Conservation (phyloP, 2,888 invertebrate species). For the Eupeodes latifasciatus region DNA sequence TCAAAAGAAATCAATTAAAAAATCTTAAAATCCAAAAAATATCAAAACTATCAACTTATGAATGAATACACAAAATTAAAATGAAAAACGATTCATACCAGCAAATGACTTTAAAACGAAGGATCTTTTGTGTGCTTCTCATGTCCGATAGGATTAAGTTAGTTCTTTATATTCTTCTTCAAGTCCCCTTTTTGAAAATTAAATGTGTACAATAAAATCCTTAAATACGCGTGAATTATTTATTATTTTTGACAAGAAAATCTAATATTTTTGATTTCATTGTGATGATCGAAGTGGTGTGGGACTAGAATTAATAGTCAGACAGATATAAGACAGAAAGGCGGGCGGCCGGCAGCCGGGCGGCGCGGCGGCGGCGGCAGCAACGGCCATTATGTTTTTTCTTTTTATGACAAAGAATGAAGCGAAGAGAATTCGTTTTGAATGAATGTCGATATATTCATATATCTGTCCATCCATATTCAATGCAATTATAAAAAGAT, state of each 20-base stretch:
- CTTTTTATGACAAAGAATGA: conserved; percentile 21
- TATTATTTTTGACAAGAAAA: conserved; percentile 71
- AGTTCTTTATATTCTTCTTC: not conserved
- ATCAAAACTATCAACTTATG: conserved; percentile 21
- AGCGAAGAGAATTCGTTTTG: conserved; percentile 46
- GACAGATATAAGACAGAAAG: conserved; percentile 7
- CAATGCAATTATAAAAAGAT: not conserved
- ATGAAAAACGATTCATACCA: conserved; percentile 51
- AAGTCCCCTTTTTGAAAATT: not conserved
- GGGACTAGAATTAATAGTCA: conserved; percentile 38
- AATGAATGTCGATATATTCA: conserved; percentile 16
- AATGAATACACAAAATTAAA: conserved; percentile 4
- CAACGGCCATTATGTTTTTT: conserved; percentile 41
- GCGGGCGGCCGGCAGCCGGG: too few relatives aligned
- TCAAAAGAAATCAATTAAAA: not conserved
- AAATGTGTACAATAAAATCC: conserved; percentile 39
- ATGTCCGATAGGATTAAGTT: conserved; percentile 66
- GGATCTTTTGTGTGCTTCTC: conserved; percentile 45
- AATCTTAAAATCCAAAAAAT: not conserved
- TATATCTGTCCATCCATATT: conserved; percentile 1
- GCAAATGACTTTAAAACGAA: conserved; percentile 59
- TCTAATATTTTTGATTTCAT: conserved; percentile 63
- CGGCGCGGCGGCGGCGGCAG: too few relatives aligned
- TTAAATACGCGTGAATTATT: conserved; percentile 73
- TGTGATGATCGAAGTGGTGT: conserved; percentile 66